Percentiles rank a stretch among this genome's conserved stretches.
phyloP scores from a whole-genome alignment of 2,888 invertebrate species.

The Didymodactylos carnosus region DNA sequence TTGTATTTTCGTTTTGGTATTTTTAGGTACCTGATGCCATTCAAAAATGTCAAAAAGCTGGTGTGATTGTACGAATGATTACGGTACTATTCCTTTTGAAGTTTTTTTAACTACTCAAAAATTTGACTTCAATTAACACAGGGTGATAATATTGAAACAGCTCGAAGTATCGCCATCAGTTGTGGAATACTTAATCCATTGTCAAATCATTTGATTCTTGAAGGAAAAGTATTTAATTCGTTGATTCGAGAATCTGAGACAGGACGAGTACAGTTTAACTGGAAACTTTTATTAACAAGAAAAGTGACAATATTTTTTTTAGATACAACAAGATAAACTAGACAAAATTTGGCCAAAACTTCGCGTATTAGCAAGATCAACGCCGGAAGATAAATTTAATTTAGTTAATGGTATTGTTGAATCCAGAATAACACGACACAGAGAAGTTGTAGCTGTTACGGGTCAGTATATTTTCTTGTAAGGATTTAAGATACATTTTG shows the following conservation, averaged over 20 bases:
- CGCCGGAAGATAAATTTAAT: not conserved
- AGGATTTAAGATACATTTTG: too few relatives aligned
- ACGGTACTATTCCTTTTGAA: too few relatives aligned
- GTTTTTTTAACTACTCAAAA: too few relatives aligned
- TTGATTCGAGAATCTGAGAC: too few relatives aligned
- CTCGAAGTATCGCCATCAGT: conserved; percentile 83
- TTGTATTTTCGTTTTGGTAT: too few relatives aligned
- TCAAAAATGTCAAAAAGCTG: conserved; percentile 78
- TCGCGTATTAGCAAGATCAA: not conserved
- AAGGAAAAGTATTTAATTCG: conserved; percentile 89
- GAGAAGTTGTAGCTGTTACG: conserved; percentile 93
- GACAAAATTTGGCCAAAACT: not conserved
- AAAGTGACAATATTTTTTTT: too few relatives aligned
- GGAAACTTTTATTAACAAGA: too few relatives aligned
- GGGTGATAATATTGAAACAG: conserved; percentile 97
- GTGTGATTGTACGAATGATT: conserved; percentile 96
- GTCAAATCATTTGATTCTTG: conserved; percentile 82
- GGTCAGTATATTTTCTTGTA: too few relatives aligned
- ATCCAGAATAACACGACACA: conserved; percentile 47
- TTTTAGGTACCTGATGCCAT: conserved; percentile 84
- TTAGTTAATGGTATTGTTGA: not conserved
- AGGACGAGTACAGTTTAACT: too few relatives aligned
- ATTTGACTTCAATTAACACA: too few relatives aligned
- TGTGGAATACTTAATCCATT: conserved; percentile 82
- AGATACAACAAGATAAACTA: not conserved